A percentile compares a stretch with the other conserved stretches of the same genome.
phyloP scores from a whole-genome alignment of 2,113 vertebrate species.

The Solea senegalensis region DNA sequence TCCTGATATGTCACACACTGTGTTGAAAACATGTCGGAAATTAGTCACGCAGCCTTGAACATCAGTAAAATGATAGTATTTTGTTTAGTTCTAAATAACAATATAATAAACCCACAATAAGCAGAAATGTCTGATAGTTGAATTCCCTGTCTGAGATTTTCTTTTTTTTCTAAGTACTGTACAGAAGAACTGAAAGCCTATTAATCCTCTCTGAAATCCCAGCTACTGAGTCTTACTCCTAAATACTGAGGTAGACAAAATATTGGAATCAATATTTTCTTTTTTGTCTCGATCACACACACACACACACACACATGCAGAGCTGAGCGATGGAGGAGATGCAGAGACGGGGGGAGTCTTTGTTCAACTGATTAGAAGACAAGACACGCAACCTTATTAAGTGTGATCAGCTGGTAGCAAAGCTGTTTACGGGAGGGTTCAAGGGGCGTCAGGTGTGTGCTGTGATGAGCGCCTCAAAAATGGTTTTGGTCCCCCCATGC shows the following conservation, averaged over 20 bases:
- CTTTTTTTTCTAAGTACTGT: background rate
- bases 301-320: background rate
- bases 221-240: background rate
- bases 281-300: background rate
- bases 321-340: too few species aligned
- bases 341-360: too few species aligned
- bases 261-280: constrained; percentile 20
- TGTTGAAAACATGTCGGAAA: constrained; percentile 10
- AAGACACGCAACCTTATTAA: too few species aligned
- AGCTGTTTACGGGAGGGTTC: too few species aligned
- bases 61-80: constrained; percentile 31
- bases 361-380: too few species aligned
- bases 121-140: background rate
- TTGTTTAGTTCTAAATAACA: constrained; percentile 28
- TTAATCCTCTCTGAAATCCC: constrained; percentile 21
- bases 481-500: too few species aligned
- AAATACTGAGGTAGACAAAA: background rate
- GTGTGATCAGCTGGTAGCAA: too few species aligned
- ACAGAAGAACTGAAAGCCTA: background rate
- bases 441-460: too few species aligned
- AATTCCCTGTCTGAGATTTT: background rate
- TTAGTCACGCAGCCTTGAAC: constrained; percentile 8
- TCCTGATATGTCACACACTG: constrained; percentile 12
- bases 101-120: constrained; percentile 15
- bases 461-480: too few species aligned